Evolutionary conservation across 2,797 vertebrate species (phyloP).

Genomic region (Takifugu ocellatus): DNA sequence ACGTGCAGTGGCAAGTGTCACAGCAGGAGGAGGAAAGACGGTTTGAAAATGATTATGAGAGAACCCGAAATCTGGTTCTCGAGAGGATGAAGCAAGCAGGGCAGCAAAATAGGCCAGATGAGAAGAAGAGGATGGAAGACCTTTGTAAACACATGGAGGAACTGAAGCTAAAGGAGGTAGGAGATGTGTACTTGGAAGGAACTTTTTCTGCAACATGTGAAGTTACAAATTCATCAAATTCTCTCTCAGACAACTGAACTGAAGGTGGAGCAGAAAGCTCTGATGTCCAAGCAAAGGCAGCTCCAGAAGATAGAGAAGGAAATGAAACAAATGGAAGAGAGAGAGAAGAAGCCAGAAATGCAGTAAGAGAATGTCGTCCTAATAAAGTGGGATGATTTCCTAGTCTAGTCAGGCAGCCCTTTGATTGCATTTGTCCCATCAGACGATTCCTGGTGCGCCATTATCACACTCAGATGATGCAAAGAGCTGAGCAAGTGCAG

Average conservation of each 20-base stretch:
- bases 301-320: slow-evolving; percentile 85
- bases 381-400: neutral
- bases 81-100: slow-evolving; percentile 74
- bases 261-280: slow-evolving; percentile 85
- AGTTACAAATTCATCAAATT: neutral
- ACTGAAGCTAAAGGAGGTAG: slow-evolving; percentile 79
- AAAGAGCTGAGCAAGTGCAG: slow-evolving; percentile 86
- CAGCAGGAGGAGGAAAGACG: slow-evolving; percentile 65
- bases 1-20: slow-evolving; percentile 47
- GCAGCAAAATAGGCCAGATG: slow-evolving; percentile 68
- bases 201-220: neutral
- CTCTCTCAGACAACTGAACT: slow-evolving; percentile 79
- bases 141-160: slow-evolving; percentile 87
- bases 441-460: slow-evolving; percentile 89
- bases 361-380: slow-evolving; percentile 48
- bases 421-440: slow-evolving; percentile 8
- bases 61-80: slow-evolving; percentile 65
- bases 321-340: slow-evolving; percentile 78
- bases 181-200: slow-evolving; percentile 59
- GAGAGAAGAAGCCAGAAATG: slow-evolving; percentile 77
- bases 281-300: slow-evolving; percentile 84
- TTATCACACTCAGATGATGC: slow-evolving; percentile 84
- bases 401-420: neutral
- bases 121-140: slow-evolving; percentile 63
- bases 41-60: slow-evolving; percentile 77